phyloP scores from a whole-genome alignment of 2,797 vertebrate species.

The Poeciliopsis paucimaculata region DNA sequence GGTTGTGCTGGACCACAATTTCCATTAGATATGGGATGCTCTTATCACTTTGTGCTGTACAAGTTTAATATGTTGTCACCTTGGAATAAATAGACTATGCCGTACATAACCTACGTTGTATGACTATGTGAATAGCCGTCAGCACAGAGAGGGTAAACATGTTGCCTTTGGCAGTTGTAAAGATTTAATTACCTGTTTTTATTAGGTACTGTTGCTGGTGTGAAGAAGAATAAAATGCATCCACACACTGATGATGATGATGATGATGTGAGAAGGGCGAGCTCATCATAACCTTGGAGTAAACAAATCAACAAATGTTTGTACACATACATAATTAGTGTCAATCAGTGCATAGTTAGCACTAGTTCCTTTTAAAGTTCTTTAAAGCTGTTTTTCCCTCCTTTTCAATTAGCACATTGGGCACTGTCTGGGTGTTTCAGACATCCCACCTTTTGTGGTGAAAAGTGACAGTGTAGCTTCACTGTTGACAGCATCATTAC shows the following conservation, averaged over 20 bases:
- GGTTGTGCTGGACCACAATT: not conserved
- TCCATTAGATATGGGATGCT: not conserved
- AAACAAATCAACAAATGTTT: conserved; percentile 13
- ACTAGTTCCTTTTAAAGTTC: not conserved
- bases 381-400: not conserved
- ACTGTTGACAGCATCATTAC: not conserved
- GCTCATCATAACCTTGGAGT: not conserved
- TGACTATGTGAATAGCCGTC: not conserved
- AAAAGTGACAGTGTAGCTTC: not conserved
- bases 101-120: not conserved
- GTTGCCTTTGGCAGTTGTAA: conserved; percentile 2
- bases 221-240: not conserved
- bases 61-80: not conserved
- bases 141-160: not conserved
- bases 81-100: not conserved
- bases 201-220: not conserved
- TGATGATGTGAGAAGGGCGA: not conserved
- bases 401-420: not conserved
- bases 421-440: conserved; percentile 1
- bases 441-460: not conserved
- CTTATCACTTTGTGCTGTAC: not conserved
- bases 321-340: not conserved
- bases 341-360: conserved; percentile 4
- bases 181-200: conserved; percentile 13
- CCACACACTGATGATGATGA: not conserved